Conservation (phyloP, 2,797 vertebrate genomes). For the Australoheros facetus region DNA sequence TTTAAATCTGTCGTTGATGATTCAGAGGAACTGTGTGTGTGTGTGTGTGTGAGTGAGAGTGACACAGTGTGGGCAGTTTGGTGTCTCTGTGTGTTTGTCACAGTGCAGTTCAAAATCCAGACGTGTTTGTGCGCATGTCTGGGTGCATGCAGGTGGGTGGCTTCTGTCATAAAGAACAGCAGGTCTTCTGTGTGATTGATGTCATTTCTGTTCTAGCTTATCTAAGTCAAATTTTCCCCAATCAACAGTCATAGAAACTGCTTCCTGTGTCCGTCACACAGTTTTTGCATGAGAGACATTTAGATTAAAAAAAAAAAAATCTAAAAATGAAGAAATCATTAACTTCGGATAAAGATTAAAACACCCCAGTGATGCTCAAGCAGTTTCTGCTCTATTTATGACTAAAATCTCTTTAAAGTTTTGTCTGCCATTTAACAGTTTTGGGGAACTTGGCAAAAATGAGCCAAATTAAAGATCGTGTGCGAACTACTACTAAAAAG, state of each 20-base stretch:
- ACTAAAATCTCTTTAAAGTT: too few relatives aligned
- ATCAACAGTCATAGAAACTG: constrained; percentile 12
- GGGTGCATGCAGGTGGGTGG: constrained; percentile 36
- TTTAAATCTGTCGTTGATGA: constrained; percentile 35
- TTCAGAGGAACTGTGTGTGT: constrained; percentile 50
- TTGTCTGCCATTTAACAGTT: too few relatives aligned
- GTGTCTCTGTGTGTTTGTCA: constrained; percentile 2
- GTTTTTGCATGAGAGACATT: neutral
- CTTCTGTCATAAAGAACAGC: constrained; percentile 34
- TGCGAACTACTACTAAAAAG: neutral
- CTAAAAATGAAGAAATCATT: neutral
- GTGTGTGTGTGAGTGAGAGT: neutral
- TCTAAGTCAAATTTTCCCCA: neutral
- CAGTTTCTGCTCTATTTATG: too few relatives aligned
- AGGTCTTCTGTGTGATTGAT: constrained; percentile 42
- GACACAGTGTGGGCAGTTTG: constrained; percentile 32
- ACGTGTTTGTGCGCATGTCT: constrained; percentile 4
- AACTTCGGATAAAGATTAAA: neutral
- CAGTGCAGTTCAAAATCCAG: constrained; percentile 7
- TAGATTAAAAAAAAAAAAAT: neutral
- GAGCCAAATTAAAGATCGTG: neutral
- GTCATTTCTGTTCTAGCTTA: constrained; percentile 18
- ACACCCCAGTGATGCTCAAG: neutral
- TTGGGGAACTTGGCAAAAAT: neutral
- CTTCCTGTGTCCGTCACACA: neutral